phyloP scores from a whole-genome alignment of 2,888 invertebrate genomes.

The Calameuta filiformis region DNA sequence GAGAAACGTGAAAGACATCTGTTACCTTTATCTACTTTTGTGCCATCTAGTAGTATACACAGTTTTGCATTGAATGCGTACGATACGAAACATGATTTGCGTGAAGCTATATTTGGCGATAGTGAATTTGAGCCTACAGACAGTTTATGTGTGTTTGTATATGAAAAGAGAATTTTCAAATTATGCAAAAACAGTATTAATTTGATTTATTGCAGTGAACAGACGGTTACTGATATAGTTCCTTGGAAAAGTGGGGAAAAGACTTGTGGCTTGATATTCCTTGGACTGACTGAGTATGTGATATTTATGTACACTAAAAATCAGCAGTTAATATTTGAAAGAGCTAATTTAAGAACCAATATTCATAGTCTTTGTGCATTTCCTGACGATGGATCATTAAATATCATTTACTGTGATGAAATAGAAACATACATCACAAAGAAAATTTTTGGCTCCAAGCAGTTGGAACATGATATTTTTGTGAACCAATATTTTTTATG shows the following conservation, averaged over 20 bases:
- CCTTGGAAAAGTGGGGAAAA: slow-evolving; percentile 33
- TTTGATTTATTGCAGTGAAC: slow-evolving; percentile 40
- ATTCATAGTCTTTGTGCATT: slow-evolving; percentile 37
- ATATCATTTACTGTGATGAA: slow-evolving; percentile 40
- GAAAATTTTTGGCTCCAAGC: slow-evolving; percentile 16
- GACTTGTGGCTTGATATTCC: slow-evolving; percentile 38
- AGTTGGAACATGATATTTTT: slow-evolving; percentile 20
- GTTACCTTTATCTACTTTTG: background rate
- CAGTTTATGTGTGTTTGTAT: slow-evolving; percentile 43
- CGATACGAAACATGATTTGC: background rate
- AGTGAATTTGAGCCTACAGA: background rate
- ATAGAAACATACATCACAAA: slow-evolving; percentile 16
- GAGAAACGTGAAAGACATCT: slow-evolving; percentile 14
- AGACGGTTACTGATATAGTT: slow-evolving; percentile 39
- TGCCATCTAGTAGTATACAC: background rate
- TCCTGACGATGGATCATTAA: slow-evolving; percentile 21
- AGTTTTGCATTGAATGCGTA: background rate
- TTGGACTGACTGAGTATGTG: slow-evolving; percentile 29
- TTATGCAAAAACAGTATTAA: slow-evolving; percentile 31
- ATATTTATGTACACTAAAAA: slow-evolving; percentile 38
- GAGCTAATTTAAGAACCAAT: slow-evolving; percentile 33
- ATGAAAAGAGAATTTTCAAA: slow-evolving; percentile 41
- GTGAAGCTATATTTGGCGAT: background rate
- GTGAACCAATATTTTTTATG: slow-evolving; percentile 35
- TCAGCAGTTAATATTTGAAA: slow-evolving; percentile 41